Evolutionary conservation across 2,888 invertebrate genomes (phyloP).

Genomic region (Dicyrtomina minuta): DNA sequence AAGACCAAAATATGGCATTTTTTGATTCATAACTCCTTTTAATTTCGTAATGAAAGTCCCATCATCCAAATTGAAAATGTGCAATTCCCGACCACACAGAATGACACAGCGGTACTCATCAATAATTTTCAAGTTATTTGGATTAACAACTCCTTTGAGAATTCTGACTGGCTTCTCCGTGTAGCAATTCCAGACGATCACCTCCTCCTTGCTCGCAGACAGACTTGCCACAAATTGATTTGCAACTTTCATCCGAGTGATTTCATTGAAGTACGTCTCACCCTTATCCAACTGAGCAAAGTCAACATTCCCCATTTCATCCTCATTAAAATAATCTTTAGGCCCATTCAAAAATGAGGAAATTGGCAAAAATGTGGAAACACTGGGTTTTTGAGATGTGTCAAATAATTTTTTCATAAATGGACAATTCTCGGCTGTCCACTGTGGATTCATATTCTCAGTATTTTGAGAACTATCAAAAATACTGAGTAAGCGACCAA

Average conservation of each 20-base stretch:
- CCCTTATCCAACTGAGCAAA: constrained; percentile 39
- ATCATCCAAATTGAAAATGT: constrained; percentile 76
- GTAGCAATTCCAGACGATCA: constrained; percentile 78
- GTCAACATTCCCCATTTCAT: constrained; percentile 16
- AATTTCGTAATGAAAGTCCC: constrained; percentile 70
- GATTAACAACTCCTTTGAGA: constrained; percentile 72
- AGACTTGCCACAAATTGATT: constrained; percentile 74
- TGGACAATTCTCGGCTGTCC: constrained; percentile 46
- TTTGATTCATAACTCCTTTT: constrained; percentile 88
- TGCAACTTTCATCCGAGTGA: constrained; percentile 66
- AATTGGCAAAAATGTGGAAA: constrained; percentile 50
- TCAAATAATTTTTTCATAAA: constrained; percentile 50
- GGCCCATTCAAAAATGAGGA: constrained; percentile 44
- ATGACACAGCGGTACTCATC: constrained; percentile 71
- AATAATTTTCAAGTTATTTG: constrained; percentile 75
- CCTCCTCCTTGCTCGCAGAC: constrained; percentile 72
- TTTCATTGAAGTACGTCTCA: constrained; percentile 61
- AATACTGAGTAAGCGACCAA: constrained; percentile 57
- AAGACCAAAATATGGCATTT: constrained; percentile 85
- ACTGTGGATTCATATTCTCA: constrained; percentile 27
- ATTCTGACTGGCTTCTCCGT: constrained; percentile 66
- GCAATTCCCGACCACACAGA: constrained; percentile 76
- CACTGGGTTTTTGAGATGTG: constrained; percentile 46
- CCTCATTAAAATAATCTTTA: constrained; percentile 27
- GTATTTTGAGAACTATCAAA: constrained; percentile 53